A percentile compares a stretch with the other conserved stretches of the same genome.
Evolutionary conservation across 2,113 vertebrate species (phyloP).

Genomic region (Condylura cristata): DNA sequence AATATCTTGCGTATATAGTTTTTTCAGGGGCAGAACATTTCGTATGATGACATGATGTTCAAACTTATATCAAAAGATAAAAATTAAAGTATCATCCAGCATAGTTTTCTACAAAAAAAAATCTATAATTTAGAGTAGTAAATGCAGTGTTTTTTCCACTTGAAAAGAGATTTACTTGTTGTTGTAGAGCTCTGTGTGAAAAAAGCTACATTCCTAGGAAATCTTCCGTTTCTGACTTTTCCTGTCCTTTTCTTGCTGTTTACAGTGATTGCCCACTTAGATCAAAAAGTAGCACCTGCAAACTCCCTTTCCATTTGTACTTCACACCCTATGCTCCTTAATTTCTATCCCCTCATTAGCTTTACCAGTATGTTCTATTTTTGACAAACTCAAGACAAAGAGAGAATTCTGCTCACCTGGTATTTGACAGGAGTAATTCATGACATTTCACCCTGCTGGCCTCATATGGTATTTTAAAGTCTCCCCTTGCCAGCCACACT

Average conservation of each 20-base stretch:
- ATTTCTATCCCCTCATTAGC: background rate
- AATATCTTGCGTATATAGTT: background rate
- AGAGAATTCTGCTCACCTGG: conserved; percentile 54
- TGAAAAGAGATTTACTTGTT: background rate
- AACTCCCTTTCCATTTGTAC: background rate
- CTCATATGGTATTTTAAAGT: conserved; percentile 7
- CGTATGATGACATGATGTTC: background rate
- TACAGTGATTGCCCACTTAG: background rate
- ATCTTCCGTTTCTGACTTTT: background rate
- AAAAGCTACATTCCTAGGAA: background rate
- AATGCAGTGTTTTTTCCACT: background rate
- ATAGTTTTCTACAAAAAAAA: background rate
- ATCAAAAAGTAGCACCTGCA: background rate
- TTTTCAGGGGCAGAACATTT: conserved; percentile 15
- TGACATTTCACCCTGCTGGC: conserved; percentile 50
- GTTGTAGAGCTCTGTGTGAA: background rate
- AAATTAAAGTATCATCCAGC: background rate
- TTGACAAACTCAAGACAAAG: conserved; percentile 13
- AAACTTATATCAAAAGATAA: conserved; percentile 1
- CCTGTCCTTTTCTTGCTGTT: background rate
- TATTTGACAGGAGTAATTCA: conserved; percentile 41
- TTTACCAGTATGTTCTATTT: conserved; percentile 28
- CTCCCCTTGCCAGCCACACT: background rate
- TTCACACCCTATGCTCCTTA: background rate
- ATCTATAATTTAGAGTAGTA: background rate